These are phyloP conservation scores for Glossosoma conforme DNA, from an alignment of 1,140 invertebrate genomes.

Conservation along the genomic window DNA sequence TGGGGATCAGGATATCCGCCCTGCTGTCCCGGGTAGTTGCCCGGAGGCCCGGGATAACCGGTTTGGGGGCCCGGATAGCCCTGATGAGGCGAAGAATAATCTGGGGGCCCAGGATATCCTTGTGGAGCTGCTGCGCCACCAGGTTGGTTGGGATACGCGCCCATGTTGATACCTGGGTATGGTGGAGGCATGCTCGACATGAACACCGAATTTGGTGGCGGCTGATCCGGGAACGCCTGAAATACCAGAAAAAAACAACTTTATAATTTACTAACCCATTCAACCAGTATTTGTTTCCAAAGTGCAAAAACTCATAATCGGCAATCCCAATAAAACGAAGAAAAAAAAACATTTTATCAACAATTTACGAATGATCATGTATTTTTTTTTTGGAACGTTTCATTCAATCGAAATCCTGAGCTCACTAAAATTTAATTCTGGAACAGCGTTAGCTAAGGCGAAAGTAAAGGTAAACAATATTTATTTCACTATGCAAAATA, in stretches of 20 bases:
- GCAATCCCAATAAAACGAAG: too few relatives aligned
- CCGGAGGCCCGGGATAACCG: conserved; percentile 32
- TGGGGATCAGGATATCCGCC: conserved; percentile 19
- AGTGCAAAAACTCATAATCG: not conserved
- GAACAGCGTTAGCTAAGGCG: too few relatives aligned
- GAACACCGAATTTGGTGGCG: conserved; percentile 78
- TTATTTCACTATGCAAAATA: too few relatives aligned
- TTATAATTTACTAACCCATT: too few relatives aligned
- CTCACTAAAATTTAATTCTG: too few relatives aligned
- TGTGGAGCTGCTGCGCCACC: conserved; percentile 30
- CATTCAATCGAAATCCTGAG: too few relatives aligned
- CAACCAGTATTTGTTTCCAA: not conserved
- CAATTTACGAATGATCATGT: too few relatives aligned
- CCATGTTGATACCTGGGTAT: conserved; percentile 76
- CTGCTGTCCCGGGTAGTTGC: conserved; percentile 24
- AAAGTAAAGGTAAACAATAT: too few relatives aligned
- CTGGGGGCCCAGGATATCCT: conserved; percentile 18
- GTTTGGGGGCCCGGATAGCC: conserved; percentile 25
- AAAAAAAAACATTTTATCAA: too few relatives aligned
- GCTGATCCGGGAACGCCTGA: conserved; percentile 58
- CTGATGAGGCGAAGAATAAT: conserved; percentile 10
- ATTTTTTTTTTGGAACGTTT: too few relatives aligned
- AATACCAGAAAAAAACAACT: conserved; percentile 20
- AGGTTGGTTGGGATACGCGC: conserved; percentile 38
- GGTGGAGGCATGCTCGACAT: conserved; percentile 92